Conservation (phyloP, 2,888 invertebrate species). For the Hecatera dysodea region DNA sequence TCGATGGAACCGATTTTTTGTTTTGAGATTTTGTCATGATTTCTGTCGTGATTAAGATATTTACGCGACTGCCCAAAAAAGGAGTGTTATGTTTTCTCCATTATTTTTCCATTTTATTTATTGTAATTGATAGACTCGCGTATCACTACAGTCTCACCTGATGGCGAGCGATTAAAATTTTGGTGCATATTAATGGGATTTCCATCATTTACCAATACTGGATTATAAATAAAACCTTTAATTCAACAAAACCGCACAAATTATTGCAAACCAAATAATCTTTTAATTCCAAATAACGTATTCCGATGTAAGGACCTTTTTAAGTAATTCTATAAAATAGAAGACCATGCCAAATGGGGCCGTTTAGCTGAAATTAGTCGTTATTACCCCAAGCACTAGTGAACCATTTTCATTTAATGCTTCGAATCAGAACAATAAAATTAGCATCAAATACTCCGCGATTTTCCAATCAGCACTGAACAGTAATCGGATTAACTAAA, state of each 20-base stretch:
- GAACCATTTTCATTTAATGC: slow-evolving; percentile 18
- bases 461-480: slow-evolving; percentile 28
- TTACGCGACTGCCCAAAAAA: too few relatives aligned
- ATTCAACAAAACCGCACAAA: background rate
- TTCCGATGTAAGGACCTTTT: background rate
- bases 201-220: too few relatives aligned
- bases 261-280: background rate
- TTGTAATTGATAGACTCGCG: too few relatives aligned
- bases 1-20: background rate
- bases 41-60: background rate
- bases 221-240: background rate
- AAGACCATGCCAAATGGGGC: background rate
- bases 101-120: background rate
- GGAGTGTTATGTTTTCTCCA: background rate
- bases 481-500: slow-evolving; percentile 25
- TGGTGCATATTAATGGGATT: too few relatives aligned
- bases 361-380: slow-evolving; percentile 1
- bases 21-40: slow-evolving; percentile 1
- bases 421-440: slow-evolving; percentile 20
- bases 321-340: background rate
- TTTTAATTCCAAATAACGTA: background rate
- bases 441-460: slow-evolving; percentile 21
- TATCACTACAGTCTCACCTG: too few relatives aligned
- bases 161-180: too few relatives aligned
- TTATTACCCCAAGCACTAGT: background rate